Conservation (phyloP, 1,140 invertebrate genomes). For the Drosophila subpulchrella region DNA sequence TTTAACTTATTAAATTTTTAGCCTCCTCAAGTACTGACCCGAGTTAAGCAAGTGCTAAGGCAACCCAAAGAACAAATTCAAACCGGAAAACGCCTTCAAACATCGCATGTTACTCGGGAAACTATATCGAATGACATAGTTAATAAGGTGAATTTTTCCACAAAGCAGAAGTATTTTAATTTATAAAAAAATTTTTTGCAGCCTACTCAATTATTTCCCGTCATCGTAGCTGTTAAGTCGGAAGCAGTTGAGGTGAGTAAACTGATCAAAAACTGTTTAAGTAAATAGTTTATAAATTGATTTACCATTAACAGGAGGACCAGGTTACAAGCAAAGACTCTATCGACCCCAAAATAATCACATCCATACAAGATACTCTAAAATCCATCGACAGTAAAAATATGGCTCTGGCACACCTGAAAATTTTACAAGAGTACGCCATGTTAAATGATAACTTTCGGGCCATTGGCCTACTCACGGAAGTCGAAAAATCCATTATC, state of each 20-base stretch:
- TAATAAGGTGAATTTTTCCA: neutral
- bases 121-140: neutral
- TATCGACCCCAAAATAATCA: neutral
- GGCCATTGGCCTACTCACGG: constrained; percentile 60
- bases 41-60: too few species aligned
- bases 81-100: too few species aligned
- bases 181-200: neutral
- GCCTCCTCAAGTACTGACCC: too few species aligned
- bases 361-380: neutral
- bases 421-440: constrained; percentile 59
- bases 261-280: neutral
- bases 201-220: neutral
- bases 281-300: neutral
- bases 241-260: neutral
- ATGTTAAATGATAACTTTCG: constrained; percentile 65
- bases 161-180: neutral
- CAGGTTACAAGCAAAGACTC: neutral
- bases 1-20: too few species aligned
- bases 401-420: constrained; percentile 47
- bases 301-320: neutral
- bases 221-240: neutral
- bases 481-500: constrained; percentile 52
- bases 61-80: too few species aligned
- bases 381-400: constrained; percentile 21
- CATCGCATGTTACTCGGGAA: too few species aligned